Conservation (phyloP, 2,888 invertebrate species). For the Eupeodes luniger region DNA sequence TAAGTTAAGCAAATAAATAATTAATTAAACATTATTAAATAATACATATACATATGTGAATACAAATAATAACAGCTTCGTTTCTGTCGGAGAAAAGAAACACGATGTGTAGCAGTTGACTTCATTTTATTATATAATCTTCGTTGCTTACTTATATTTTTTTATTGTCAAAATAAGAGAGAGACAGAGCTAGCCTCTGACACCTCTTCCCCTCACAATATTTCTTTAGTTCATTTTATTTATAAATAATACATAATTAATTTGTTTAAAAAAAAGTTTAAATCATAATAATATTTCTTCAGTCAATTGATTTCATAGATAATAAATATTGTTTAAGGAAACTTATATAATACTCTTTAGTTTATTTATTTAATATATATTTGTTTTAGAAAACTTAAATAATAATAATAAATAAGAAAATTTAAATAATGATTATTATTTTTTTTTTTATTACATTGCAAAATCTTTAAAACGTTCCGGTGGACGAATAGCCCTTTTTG, state of each 20-base stretch:
- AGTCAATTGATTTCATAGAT: neutral
- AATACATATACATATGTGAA: neutral
- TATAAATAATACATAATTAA: no score
- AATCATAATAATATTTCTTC: neutral
- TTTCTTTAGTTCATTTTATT: no score
- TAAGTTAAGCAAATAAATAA: fast-evolving
- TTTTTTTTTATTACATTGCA: conserved; percentile 7
- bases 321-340: neutral
- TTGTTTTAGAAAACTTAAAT: neutral
- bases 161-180: no score
- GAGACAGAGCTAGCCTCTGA: no score
- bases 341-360: neutral
- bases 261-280: neutral
- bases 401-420: no score
- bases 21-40: no score
- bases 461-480: conserved; percentile 27
- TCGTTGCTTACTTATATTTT: no score
- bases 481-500: conserved; percentile 15
- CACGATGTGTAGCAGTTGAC: no score
- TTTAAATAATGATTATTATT: no score
- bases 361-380: neutral
- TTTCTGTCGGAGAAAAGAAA: no score
- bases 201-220: neutral
- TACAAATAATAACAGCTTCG: neutral
- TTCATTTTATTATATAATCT: no score